These are phyloP conservation scores for Noctua comes DNA, from an alignment of 2,888 invertebrate genomes.

Conservation along the genomic window DNA sequence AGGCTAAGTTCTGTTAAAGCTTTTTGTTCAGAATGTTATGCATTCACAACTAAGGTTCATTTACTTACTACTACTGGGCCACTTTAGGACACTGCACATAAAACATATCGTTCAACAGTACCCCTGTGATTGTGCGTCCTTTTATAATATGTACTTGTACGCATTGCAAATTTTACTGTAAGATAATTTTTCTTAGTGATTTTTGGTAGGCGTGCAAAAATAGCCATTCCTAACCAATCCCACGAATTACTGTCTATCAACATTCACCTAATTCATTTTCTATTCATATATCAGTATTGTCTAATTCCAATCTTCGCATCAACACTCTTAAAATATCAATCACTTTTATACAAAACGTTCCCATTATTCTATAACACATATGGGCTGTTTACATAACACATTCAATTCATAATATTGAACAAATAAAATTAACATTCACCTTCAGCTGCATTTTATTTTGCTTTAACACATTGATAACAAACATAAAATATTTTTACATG, in stretches of 20 bases:
- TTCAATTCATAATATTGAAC: constrained; percentile 37
- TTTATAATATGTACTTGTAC: constrained; percentile 1
- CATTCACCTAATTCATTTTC: constrained; percentile 42
- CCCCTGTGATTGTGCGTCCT: constrained; percentile 25
- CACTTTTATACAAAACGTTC: constrained; percentile 56
- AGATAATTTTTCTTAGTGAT: background rate
- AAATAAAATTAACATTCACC: constrained; percentile 41
- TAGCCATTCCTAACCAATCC: constrained; percentile 27
- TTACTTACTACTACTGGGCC: constrained; percentile 35
- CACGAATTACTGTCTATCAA: constrained; percentile 36
- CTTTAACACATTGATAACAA: constrained; percentile 41
- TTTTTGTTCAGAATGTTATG: constrained; percentile 48
- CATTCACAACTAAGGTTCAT: constrained; percentile 43
- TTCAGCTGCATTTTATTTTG: constrained; percentile 54
- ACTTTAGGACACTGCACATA: constrained; percentile 34
- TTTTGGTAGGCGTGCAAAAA: constrained; percentile 20
- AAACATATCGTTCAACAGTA: constrained; percentile 51
- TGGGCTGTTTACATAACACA: constrained; percentile 47
- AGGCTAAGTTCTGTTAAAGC: constrained; percentile 57
- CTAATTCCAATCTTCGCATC: constrained; percentile 66
- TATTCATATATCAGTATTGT: constrained; percentile 69
- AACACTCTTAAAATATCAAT: constrained; percentile 62
- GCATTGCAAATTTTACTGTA: constrained; percentile 11
- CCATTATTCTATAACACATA: constrained; percentile 49
- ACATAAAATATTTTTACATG: constrained; percentile 45